Conservation (phyloP, 2,888 invertebrate genomes). For the Noctua comes region DNA sequence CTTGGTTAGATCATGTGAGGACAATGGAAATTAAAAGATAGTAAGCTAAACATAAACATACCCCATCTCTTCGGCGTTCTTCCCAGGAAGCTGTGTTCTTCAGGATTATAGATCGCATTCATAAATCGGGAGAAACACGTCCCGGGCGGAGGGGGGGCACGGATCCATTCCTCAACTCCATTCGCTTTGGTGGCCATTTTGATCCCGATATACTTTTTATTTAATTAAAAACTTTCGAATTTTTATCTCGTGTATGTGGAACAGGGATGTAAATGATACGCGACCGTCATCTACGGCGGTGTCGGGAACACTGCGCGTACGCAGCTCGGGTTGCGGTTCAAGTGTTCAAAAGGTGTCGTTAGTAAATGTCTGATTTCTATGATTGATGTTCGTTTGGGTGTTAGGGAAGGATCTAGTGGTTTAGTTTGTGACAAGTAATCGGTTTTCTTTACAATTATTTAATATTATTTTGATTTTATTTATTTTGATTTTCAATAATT, state of each 20-base stretch:
- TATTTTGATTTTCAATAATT: neutral
- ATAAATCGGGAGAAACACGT: slow-evolving; percentile 75
- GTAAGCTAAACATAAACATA: slow-evolving; percentile 71
- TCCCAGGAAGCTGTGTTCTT: slow-evolving; percentile 84
- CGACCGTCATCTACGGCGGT: slow-evolving; percentile 70
- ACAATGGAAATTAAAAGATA: neutral
- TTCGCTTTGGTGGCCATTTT: slow-evolving; percentile 81
- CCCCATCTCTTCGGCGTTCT: slow-evolving; percentile 87
- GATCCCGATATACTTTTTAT: slow-evolving; percentile 1
- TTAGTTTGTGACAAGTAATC: neutral
- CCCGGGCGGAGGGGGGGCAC: slow-evolving; percentile 79
- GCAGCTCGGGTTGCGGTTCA: slow-evolving; percentile 65
- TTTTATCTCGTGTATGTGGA: slow-evolving; percentile 6
- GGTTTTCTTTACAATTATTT: neutral
- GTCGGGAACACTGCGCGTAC: slow-evolving; percentile 73
- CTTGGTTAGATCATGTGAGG: neutral
- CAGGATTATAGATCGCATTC: slow-evolving; percentile 81
- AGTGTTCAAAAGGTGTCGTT: slow-evolving; percentile 28
- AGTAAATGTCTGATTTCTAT: slow-evolving; percentile 33
- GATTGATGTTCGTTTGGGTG: slow-evolving; percentile 43
- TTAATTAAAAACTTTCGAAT: slow-evolving; percentile 21
- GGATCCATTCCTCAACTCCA: slow-evolving; percentile 84
- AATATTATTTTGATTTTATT: neutral
- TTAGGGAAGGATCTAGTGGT: neutral
- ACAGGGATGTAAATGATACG: slow-evolving; percentile 28